These are phyloP conservation scores for Shinisaurus crocodilurus DNA, from an alignment of 2,113 vertebrate genomes.

Conservation along the genomic window DNA sequence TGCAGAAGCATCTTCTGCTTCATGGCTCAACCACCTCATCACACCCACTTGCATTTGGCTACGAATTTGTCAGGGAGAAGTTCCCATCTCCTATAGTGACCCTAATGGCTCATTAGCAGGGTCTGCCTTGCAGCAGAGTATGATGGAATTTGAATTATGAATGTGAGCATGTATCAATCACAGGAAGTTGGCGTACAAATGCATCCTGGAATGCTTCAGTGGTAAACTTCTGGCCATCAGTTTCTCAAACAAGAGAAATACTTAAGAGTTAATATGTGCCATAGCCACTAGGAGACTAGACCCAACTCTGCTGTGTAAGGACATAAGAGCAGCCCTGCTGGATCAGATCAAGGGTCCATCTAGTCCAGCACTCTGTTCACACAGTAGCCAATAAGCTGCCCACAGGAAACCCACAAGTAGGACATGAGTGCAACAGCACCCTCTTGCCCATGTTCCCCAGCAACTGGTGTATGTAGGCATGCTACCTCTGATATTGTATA, in stretches of 20 bases:
- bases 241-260: not conserved
- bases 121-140: not conserved
- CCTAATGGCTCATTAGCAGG: not conserved
- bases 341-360: no score
- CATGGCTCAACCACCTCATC: not conserved
- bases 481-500: not conserved
- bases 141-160: not conserved
- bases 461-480: not conserved
- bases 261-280: not conserved
- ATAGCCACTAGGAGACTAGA: not conserved
- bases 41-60: not conserved
- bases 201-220: not conserved
- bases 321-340: no score
- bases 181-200: not conserved
- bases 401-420: no score
- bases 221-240: not conserved
- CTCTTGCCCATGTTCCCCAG: not conserved
- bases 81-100: not conserved
- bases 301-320: not conserved
- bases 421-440: no score
- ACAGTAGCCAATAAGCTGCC: no score
- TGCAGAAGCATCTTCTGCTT: not conserved
- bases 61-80: not conserved
- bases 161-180: fast-evolving
- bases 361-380: no score